Evolutionary conservation across 2,888 invertebrate genomes (phyloP), one percentile per base, ranked within the genome.

Genomic region (Philopedon plagiatum): DNA sequence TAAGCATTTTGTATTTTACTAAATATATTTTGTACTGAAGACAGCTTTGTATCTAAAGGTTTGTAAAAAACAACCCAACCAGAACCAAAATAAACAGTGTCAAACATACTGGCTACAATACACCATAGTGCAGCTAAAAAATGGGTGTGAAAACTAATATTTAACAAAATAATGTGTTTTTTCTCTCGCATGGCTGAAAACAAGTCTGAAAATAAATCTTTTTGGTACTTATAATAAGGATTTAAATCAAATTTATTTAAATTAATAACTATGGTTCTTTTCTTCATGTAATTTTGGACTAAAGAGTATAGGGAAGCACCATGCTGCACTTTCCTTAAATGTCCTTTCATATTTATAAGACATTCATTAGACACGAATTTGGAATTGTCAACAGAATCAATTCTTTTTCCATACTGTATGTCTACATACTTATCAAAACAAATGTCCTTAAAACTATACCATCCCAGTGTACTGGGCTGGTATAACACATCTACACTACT

Each of bases 351-450:
- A 41, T 72, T 76, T 58, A 74, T 46, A 15, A 80, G 73, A 73
- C 69, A 65, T 15, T 76, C 68, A 23, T 62, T 71, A 15, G 71
- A 84, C 84, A 78, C 77, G 82, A 92, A 92, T 81, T 89, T 90
- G 1, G 92, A 91, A 79, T 88, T 90, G 77, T 86, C 83, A 9
- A 91, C 83, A 79, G 84, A 87, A 39, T 83, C 79, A 68, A 91
- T 86, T 7, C 88, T 19, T 19, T 46, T 57, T 23, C 66, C 26
- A 49, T 44, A 46, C 0, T 15, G 15, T 21, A 62, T 46, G 5
- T 51, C 51, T 13, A 86, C 78, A 85, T 85, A 19, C 91, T 91
- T 71, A 85, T 34, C 37, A 51, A 51, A 29, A 29, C n/a, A 51
- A 51, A 29, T 15, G 0, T 44, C 84, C 49, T 29, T 51, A 7